phyloP scores from a whole-genome alignment of 2,888 invertebrate genomes.

The Tineola bisselliella region DNA sequence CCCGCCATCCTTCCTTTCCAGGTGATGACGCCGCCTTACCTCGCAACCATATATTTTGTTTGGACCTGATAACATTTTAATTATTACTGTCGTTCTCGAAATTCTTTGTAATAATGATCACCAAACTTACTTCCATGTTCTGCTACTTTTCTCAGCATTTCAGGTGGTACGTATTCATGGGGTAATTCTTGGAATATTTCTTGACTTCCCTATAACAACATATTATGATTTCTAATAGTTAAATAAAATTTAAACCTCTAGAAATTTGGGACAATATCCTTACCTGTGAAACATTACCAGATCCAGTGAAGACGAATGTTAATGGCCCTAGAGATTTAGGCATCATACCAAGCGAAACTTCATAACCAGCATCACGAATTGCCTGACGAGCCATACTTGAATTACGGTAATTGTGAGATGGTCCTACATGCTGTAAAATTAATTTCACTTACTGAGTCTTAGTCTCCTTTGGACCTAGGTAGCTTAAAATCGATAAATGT shows the following conservation, averaged over 20 bases:
- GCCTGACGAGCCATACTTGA: slow-evolving; percentile 98
- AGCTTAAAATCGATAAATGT: neutral
- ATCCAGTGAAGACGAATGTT: slow-evolving; percentile 97
- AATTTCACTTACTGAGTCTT: neutral
- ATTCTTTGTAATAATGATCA: neutral
- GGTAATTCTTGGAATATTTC: slow-evolving; percentile 97
- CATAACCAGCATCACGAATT: slow-evolving; percentile 98
- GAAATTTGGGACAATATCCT: neutral
- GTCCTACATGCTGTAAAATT: slow-evolving; percentile 86
- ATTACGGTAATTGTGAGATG: slow-evolving; percentile 98
- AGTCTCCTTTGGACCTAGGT: neutral
- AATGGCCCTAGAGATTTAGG: slow-evolving; percentile 97
- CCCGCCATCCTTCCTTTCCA: slow-evolving; percentile 92
- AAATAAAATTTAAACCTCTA: neutral
- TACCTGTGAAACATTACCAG: slow-evolving; percentile 95
- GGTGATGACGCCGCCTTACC: slow-evolving; percentile 91
- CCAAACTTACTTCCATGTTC: slow-evolving; percentile 88
- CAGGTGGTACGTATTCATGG: slow-evolving; percentile 96
- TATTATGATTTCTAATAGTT: too few relatives aligned
- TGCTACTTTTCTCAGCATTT: slow-evolving; percentile 93
- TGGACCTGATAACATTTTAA: slow-evolving; percentile 68
- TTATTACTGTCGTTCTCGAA: neutral
- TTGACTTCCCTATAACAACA: slow-evolving; percentile 80
- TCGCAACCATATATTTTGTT: slow-evolving; percentile 97
- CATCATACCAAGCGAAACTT: slow-evolving; percentile 95